A percentile compares a stretch with the other conserved stretches of the same genome.
Conservation (phyloP, 2,888 invertebrate species). For the Idaea straminata region DNA sequence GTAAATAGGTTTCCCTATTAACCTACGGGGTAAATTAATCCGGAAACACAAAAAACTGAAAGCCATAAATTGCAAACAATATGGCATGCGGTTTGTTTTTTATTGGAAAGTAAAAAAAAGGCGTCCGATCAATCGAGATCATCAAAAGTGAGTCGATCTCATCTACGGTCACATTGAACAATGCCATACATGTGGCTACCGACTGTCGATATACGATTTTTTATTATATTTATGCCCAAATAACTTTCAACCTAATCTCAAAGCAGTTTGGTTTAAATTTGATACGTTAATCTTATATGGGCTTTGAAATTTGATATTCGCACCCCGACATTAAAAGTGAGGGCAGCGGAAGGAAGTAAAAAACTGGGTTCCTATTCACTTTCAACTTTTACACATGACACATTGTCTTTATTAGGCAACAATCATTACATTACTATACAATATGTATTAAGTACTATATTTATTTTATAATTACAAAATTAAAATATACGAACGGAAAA, state of each 20-base stretch:
- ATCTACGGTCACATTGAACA: slow-evolving; percentile 69
- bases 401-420: slow-evolving; percentile 37
- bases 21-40: slow-evolving; percentile 37
- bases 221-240: slow-evolving; percentile 19
- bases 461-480: no score
- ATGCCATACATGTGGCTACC: slow-evolving; percentile 76
- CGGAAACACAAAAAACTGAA: slow-evolving; percentile 65
- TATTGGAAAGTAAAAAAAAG: slow-evolving; percentile 47
- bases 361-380: slow-evolving; percentile 71
- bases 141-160: slow-evolving; percentile 54
- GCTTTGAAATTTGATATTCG: slow-evolving; percentile 72
- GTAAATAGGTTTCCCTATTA: slow-evolving; percentile 17
- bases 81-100: slow-evolving; percentile 52
- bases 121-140: slow-evolving; percentile 59
- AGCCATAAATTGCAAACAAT: slow-evolving; percentile 69
- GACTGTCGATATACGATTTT: slow-evolving; percentile 57
- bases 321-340: slow-evolving; percentile 71
- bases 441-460: no score
- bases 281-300: slow-evolving; percentile 28
- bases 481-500: no score
- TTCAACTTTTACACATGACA: slow-evolving; percentile 72
- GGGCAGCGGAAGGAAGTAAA: slow-evolving; percentile 78
- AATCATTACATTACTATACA: neutral
- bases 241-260: slow-evolving; percentile 33
- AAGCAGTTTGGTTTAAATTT: slow-evolving; percentile 24